Conservation (phyloP, 2,797 vertebrate species). For the Chaenodraco wilsoni region DNA sequence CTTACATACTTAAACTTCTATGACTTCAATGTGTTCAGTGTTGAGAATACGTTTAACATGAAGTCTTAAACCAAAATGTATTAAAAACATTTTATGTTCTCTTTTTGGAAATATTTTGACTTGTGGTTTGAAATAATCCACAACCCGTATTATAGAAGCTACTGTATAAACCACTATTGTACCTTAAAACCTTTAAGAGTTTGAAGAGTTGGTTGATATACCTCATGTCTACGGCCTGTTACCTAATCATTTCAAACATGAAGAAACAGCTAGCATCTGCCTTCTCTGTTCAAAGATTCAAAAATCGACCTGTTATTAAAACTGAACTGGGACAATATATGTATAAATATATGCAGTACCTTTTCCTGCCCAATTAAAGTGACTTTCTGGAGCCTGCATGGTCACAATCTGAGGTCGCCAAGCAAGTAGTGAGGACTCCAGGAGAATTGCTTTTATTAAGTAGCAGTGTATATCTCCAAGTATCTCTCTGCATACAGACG, state of each 20-base stretch:
- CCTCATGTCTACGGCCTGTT: background rate
- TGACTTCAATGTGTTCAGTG: constrained; percentile 20
- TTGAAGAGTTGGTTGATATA: background rate
- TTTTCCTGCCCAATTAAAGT: background rate
- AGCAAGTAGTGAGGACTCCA: background rate
- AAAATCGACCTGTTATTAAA: background rate
- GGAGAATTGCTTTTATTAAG: background rate
- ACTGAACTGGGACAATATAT: background rate
- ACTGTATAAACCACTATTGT: background rate
- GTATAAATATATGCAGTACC: background rate
- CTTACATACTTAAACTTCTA: constrained; percentile 36
- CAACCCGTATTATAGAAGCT: background rate
- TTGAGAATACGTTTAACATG: constrained; percentile 6
- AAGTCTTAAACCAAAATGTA: background rate
- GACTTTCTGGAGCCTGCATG: constrained; percentile 2
- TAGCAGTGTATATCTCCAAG: no score
- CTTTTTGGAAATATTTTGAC: background rate
- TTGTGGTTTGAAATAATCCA: constrained; percentile 4
- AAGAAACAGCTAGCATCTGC: background rate
- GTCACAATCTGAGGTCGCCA: background rate
- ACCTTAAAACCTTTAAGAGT: background rate
- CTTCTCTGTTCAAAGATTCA: background rate
- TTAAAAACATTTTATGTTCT: background rate
- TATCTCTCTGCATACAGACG: constrained; percentile 5
- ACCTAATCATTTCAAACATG: background rate